phyloP scores from a whole-genome alignment of 2,888 invertebrate genomes.

The Anthoptus insignis region DNA sequence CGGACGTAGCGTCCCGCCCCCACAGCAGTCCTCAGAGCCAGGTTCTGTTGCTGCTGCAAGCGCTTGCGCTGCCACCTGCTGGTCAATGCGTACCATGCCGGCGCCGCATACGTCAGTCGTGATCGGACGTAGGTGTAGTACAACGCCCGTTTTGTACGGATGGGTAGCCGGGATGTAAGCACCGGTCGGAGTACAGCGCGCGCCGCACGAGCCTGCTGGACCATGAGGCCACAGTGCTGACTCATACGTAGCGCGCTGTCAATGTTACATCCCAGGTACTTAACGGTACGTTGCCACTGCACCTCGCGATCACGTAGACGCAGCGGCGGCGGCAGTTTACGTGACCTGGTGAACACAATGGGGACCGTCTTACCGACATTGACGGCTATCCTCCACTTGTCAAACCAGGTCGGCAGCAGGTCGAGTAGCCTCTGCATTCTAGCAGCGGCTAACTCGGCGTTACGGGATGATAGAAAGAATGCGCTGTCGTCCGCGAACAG shows the following conservation, averaged over 20 bases:
- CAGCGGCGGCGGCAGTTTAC: not conserved
- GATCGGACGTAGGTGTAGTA: not conserved
- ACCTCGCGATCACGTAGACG: not conserved
- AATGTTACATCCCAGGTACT: not conserved
- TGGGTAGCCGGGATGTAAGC: not conserved
- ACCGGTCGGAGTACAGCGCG: not conserved
- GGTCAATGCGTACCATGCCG: not conserved
- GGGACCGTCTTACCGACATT: not conserved
- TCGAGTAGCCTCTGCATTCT: no score
- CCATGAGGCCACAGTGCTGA: not conserved
- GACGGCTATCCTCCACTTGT: conserved; percentile 1
- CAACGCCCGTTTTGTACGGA: not conserved
- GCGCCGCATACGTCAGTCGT: conserved; percentile 66
- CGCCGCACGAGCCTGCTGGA: not conserved
- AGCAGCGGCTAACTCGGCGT: not conserved
- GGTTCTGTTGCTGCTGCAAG: not conserved
- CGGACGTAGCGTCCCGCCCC: not conserved
- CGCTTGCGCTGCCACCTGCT: not conserved
- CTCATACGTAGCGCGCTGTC: not conserved
- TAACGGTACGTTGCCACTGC: not conserved
- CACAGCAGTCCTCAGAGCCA: not conserved
- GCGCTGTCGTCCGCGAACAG: conserved; percentile 21
- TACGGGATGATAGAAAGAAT: not conserved
- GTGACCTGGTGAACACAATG: not conserved
- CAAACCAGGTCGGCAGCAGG: not conserved